Evolutionary conservation across 1,140 invertebrate species (phyloP).

Genomic region (Muscidifurax raptorellus): DNA sequence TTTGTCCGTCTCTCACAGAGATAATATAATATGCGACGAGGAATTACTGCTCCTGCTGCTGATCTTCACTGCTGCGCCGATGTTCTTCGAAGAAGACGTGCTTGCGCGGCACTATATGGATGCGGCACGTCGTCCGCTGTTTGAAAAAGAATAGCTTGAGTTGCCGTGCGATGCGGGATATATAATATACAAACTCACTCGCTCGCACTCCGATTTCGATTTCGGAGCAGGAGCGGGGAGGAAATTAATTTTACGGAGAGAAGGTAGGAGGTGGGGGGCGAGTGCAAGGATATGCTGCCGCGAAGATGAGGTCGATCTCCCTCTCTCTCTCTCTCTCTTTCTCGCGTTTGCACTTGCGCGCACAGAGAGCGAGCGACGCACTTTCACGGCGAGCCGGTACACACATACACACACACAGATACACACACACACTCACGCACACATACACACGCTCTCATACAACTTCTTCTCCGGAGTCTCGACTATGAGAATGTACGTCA

Average conservation of each 20-base stretch:
- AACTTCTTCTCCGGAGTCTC: not conserved
- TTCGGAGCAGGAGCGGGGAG: slow-evolving; percentile 1
- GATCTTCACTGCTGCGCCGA: not conserved
- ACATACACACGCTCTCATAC: no score
- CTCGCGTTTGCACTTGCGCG: not conserved
- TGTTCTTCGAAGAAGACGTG: not conserved
- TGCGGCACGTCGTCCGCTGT: not conserved
- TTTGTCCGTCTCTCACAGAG: not conserved
- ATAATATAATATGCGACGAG: not conserved
- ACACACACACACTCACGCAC: not conserved
- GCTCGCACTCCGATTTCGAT: not conserved
- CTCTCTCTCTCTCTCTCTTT: not conserved
- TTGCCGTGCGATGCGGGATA: not conserved
- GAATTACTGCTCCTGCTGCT: not conserved
- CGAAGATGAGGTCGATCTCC: not conserved
- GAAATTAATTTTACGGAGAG: not conserved
- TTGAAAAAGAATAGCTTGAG: not conserved
- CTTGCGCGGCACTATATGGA: not conserved
- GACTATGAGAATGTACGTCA: not conserved
- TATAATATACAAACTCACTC: no score
- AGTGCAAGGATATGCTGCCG: not conserved
- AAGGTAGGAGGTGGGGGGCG: not conserved
- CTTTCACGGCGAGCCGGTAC: not conserved
- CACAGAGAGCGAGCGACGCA: slow-evolving; percentile 13
- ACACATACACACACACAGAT: not conserved